A percentile compares a stretch with the other conserved stretches of the same genome.
phyloP scores from a whole-genome alignment of 2,113 vertebrate genomes.

The Chionomys nivalis region DNA sequence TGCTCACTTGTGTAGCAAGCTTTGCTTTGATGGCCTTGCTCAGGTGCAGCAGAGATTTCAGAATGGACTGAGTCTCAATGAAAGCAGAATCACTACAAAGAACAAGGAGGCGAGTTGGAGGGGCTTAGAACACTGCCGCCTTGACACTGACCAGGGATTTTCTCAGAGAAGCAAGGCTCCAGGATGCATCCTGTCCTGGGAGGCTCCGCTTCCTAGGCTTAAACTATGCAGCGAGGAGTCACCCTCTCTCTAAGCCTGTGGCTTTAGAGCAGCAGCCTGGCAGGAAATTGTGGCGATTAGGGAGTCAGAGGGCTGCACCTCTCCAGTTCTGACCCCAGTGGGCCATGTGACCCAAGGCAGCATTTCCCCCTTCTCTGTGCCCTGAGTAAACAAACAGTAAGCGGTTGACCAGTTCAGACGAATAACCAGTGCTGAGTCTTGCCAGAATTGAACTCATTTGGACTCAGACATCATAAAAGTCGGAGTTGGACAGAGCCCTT shows the following conservation, averaged over 20 bases:
- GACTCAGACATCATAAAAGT: neutral
- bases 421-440: neutral
- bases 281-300: neutral
- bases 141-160: neutral
- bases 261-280: neutral
- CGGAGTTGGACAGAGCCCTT: neutral
- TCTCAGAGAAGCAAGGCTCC: neutral
- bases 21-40: constrained; percentile 28
- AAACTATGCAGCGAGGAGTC: neutral
- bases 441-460: neutral
- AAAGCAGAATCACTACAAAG: constrained; percentile 20
- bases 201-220: neutral
- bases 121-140: neutral
- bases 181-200: neutral
- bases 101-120: neutral
- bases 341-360: neutral
- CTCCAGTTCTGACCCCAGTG: neutral
- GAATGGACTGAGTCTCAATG: neutral
- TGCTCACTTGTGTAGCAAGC: constrained; percentile 1
- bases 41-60: constrained; percentile 3
- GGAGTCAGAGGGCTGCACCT: neutral
- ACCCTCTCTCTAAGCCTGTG: neutral
- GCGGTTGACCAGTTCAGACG: neutral
- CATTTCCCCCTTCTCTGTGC: neutral
- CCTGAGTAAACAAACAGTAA: neutral